phyloP scores from a whole-genome alignment of 1,140 invertebrate genomes.

The Spodoptera frugiperda region DNA sequence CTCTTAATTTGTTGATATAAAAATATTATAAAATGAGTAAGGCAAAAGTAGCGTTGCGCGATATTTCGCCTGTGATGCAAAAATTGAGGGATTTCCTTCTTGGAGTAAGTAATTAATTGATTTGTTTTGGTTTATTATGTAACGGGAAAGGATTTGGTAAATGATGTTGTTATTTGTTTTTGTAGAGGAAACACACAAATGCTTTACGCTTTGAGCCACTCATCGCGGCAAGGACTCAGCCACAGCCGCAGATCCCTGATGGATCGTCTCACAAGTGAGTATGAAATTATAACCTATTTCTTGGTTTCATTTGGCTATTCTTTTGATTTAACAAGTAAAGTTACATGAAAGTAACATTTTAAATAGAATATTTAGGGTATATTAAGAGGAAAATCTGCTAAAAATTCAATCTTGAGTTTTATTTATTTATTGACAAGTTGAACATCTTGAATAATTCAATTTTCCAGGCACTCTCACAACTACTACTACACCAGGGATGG shows the following conservation, averaged over 20 bases:
- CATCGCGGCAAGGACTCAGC: conserved; percentile 90
- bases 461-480: conserved; percentile 88
- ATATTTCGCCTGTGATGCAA: conserved; percentile 88
- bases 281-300: conserved; percentile 35
- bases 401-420: too few relatives aligned
- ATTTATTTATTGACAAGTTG: too few relatives aligned
- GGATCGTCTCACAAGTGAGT: conserved; percentile 90
- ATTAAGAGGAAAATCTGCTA: too few relatives aligned
- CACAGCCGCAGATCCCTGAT: conserved; percentile 91
- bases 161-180: conserved; percentile 51
- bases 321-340: too few relatives aligned
- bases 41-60: conserved; percentile 77
- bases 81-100: conserved; percentile 87
- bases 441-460: neutral
- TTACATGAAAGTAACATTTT: neutral
- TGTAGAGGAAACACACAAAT: conserved; percentile 87
- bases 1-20: neutral
- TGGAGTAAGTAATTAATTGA: conserved; percentile 83
- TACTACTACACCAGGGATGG: conserved; percentile 93
- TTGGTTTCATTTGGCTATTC: neutral
- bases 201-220: conserved; percentile 89
- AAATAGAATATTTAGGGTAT: neutral
- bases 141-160: conserved; percentile 57
- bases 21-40: conserved; percentile 61
- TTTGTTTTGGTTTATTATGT: conserved; percentile 70